phyloP scores from a whole-genome alignment of 1,140 invertebrate species.

The Drosophila murphyi region DNA sequence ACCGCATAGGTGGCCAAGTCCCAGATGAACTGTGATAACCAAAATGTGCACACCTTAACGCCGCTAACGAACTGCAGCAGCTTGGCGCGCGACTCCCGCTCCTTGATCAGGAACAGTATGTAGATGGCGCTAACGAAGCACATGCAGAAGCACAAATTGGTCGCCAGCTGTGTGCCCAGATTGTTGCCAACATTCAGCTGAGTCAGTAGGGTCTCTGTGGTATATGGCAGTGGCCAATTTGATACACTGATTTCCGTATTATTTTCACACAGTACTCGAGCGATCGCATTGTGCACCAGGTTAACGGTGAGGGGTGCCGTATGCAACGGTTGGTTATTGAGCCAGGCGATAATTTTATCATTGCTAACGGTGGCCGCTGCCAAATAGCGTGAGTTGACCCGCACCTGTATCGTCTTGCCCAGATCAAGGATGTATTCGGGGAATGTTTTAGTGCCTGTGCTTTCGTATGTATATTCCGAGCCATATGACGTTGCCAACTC shows the following conservation, averaged over 20 bases:
- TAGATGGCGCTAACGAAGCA: conserved; percentile 91
- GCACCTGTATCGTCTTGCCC: conserved; percentile 56
- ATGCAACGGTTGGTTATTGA: conserved; percentile 89
- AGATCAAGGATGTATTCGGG: conserved; percentile 56
- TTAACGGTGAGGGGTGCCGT: conserved; percentile 88
- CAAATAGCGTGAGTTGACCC: conserved; percentile 66
- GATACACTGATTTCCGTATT: conserved; percentile 85
- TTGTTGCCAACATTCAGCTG: conserved; percentile 86
- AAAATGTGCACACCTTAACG: conserved; percentile 89
- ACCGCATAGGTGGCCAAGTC: conserved; percentile 89
- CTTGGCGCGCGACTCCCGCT: conserved; percentile 86
- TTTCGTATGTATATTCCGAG: conserved; percentile 29
- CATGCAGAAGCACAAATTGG: conserved; percentile 88
- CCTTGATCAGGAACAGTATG: conserved; percentile 87
- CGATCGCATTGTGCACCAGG: conserved; percentile 87
- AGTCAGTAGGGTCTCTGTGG: conserved; percentile 53
- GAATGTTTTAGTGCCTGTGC: conserved; percentile 18
- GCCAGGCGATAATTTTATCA: conserved; percentile 86
- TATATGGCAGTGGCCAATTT: conserved; percentile 89
- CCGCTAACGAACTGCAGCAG: conserved; percentile 90
- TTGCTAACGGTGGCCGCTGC: conserved; percentile 82
- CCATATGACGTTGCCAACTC: conserved; percentile 49
- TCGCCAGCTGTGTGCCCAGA: conserved; percentile 87
- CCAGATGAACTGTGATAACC: conserved; percentile 90
- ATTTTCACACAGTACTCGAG: conserved; percentile 67